Evolutionary conservation across 2,888 invertebrate genomes (phyloP).

Genomic region (Drosophila seclusa): DNA sequence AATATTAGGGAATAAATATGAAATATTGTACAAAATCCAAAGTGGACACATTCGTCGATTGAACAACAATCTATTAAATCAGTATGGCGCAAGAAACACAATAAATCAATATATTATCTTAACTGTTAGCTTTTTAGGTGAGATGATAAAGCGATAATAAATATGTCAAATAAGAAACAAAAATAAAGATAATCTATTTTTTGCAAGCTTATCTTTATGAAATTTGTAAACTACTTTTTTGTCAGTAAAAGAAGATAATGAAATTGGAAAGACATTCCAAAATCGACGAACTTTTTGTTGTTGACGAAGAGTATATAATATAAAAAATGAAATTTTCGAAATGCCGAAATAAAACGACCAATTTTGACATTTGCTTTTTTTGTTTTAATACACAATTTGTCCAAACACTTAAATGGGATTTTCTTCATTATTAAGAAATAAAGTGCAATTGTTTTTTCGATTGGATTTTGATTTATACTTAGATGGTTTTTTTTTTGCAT

Average conservation of each 20-base stretch:
- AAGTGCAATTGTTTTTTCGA: constrained; percentile 80
- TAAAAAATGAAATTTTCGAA: neutral
- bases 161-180: neutral
- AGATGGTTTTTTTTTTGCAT: constrained; percentile 53
- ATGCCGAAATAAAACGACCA: constrained; percentile 47
- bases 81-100: neutral
- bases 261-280: neutral
- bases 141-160: neutral
- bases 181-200: neutral
- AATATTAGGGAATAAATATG: constrained; percentile 11
- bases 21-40: constrained; percentile 23
- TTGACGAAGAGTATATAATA: neutral
- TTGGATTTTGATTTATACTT: constrained; percentile 56
- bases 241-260: neutral
- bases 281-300: neutral
- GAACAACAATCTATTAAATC: constrained; percentile 8
- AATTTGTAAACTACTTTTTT: neutral
- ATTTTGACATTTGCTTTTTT: constrained; percentile 52
- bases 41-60: neutral
- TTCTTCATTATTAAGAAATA: constrained; percentile 81
- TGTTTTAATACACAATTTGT: constrained; percentile 80
- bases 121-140: neutral
- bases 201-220: neutral
- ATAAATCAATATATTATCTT: neutral
- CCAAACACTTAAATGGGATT: constrained; percentile 83